These are phyloP conservation scores for Pollachius pollachius DNA, from an alignment of 2,113 vertebrate genomes.

Conservation along the genomic window DNA sequence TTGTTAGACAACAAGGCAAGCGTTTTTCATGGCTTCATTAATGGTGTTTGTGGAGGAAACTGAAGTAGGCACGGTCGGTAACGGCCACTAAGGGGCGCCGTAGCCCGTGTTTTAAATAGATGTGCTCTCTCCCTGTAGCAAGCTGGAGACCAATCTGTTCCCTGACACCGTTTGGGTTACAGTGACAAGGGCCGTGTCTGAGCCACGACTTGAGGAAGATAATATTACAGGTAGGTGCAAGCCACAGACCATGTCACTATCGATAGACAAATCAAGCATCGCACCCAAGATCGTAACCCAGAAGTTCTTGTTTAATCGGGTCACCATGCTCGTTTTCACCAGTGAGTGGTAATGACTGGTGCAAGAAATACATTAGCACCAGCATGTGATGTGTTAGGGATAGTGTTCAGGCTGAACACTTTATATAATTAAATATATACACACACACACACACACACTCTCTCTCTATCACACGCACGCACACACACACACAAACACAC, in stretches of 20 bases:
- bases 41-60: no score
- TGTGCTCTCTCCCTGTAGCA: conserved; percentile 10
- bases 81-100: conserved; percentile 75
- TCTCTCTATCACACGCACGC: no score
- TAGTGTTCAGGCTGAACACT: no score
- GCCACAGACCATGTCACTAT: conserved; percentile 75
- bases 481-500: no score
- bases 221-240: conserved; percentile 94
- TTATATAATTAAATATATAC: no score
- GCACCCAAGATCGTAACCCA: conserved; percentile 67
- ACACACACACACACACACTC: no score
- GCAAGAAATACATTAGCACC: no score
- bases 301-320: conserved; percentile 65
- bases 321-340: conserved; percentile 62
- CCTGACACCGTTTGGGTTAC: conserved; percentile 74
- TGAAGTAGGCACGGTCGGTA: conserved; percentile 2
- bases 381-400: no score
- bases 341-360: conserved; percentile 51
- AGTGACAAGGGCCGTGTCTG: conserved; percentile 86
- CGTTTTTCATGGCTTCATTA: no score
- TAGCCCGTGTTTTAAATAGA: conserved; percentile 58
- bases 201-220: conserved; percentile 88
- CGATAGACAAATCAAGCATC: conserved; percentile 64
- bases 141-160: conserved; percentile 37
- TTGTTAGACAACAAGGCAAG: no score